Percentiles rank a stretch among this genome's conserved stretches.
phyloP scores from a whole-genome alignment of 1,140 invertebrate species.

The Babylonia areolata region DNA sequence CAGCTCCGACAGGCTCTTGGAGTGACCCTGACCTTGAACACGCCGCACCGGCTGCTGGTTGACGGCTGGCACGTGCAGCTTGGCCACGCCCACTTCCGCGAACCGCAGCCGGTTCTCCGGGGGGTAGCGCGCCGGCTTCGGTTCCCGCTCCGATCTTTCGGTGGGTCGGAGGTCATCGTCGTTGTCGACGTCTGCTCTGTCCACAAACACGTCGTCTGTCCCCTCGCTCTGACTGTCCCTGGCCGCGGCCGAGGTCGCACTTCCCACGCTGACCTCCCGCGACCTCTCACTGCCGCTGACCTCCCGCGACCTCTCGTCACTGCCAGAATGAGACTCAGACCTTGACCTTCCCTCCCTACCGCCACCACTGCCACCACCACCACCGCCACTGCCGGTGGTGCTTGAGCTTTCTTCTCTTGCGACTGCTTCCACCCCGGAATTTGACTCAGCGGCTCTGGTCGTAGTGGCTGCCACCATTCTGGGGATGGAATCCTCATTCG shows the following conservation, averaged over 20 bases:
- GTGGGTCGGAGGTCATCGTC: too few species aligned
- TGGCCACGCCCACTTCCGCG: conserved; percentile 66
- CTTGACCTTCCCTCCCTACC: not conserved
- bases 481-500: too few species aligned
- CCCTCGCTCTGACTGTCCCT: conserved; percentile 2
- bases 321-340: not conserved
- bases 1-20: conserved; percentile 63
- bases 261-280: not conserved
- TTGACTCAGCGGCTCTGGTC: not conserved
- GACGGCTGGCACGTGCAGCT: conserved; percentile 48
- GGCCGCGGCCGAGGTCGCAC: not conserved
- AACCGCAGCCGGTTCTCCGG: conserved; percentile 50
- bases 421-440: not conserved
- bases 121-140: conserved; percentile 41
- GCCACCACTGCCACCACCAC: not conserved
- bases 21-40: conserved; percentile 48
- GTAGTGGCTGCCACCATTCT: too few species aligned
- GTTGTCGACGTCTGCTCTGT: not conserved
- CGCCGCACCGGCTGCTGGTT: conserved; percentile 49
- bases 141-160: conserved; percentile 46
- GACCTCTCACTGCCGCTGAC: too few species aligned
- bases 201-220: not conserved
- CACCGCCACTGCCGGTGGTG: not conserved
- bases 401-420: not conserved
- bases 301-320: not conserved